These are phyloP conservation scores for Corythaeola cristata DNA, from an alignment of 2,113 vertebrate species.

Conservation along the genomic window DNA sequence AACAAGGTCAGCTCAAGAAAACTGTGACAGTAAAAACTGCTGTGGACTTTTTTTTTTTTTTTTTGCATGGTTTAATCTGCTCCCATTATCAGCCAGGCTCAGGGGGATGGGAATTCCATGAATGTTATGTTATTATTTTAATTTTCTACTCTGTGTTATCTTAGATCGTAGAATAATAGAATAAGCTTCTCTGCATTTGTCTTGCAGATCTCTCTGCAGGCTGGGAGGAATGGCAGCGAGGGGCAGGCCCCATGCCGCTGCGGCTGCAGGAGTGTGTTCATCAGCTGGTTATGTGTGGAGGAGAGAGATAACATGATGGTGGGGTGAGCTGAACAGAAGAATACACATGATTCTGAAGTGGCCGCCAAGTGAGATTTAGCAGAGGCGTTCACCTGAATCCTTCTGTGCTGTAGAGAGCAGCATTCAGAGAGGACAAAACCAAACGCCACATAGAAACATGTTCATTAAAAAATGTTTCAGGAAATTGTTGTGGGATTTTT, in stretches of 20 bases:
- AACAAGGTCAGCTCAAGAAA: conserved; percentile 16
- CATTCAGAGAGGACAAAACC: background rate
- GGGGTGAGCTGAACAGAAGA: background rate
- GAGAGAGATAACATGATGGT: background rate
- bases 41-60: background rate
- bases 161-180: background rate
- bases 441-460: background rate
- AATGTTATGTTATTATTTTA: background rate
- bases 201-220: background rate
- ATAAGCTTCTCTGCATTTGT: background rate
- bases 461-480: background rate
- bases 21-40: background rate
- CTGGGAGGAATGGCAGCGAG: background rate
- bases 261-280: background rate
- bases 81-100: background rate
- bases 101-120: background rate
- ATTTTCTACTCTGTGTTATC: background rate
- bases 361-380: background rate
- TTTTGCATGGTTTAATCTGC: background rate
- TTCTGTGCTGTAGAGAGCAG: rapidly evolving
- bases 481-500: background rate
- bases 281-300: background rate
- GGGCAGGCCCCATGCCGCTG: background rate
- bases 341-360: background rate
- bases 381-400: background rate